These are phyloP conservation scores for Andrena camellia DNA, from an alignment of 2,888 invertebrate genomes.

Conservation along the genomic window DNA sequence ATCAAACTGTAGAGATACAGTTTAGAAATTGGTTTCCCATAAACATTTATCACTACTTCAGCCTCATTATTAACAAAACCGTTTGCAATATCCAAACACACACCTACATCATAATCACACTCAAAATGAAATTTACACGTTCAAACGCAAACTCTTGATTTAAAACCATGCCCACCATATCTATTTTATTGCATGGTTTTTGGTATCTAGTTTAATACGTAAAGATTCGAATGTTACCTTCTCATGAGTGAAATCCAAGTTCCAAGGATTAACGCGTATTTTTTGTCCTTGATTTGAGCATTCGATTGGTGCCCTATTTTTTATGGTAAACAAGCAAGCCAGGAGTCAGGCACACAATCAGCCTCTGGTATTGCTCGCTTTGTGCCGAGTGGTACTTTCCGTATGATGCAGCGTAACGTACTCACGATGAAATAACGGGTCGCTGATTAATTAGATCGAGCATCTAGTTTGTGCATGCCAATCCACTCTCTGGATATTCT, in stretches of 20 bases:
- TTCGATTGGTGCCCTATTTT: conserved; percentile 29
- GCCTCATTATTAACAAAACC: no score
- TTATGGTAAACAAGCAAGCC: conserved; percentile 36
- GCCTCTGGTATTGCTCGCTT: conserved; percentile 63
- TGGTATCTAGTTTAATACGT: no score
- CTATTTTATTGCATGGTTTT: no score
- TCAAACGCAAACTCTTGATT: no score
- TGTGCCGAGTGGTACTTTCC: conserved; percentile 71
- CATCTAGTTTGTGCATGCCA: conserved; percentile 69
- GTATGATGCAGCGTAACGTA: conserved; percentile 70
- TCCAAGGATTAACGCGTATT: background rate
- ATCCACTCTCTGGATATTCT: conserved; percentile 49
- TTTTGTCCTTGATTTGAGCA: background rate
- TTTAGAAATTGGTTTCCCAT: background rate
- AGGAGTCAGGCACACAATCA: conserved; percentile 38
- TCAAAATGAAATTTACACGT: no score
- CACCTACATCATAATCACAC: no score
- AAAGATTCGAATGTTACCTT: background rate
- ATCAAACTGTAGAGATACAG: background rate
- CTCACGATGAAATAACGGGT: conserved; percentile 70
- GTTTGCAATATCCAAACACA: no score
- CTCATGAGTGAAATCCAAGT: background rate
- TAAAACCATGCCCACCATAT: no score
- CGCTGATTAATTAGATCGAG: conserved; percentile 81
- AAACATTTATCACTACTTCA: no score